Percentiles rank a stretch among this genome's conserved stretches.
Evolutionary conservation across 2,888 invertebrate genomes (phyloP).

Genomic region (Xanthorhoe spadicearia): DNA sequence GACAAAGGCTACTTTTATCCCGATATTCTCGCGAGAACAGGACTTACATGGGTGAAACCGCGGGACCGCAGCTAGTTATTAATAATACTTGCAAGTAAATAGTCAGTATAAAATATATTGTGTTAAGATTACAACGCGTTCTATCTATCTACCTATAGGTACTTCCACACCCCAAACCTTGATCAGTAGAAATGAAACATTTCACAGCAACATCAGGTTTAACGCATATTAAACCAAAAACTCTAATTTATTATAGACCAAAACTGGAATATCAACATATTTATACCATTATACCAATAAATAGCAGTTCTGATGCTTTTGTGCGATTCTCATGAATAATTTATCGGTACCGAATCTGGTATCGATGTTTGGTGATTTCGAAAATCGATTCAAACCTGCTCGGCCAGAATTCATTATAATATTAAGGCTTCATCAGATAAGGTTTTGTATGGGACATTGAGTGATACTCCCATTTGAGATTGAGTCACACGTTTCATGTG

Average conservation of each 20-base stretch:
- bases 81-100: too few relatives aligned
- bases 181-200: not conserved
- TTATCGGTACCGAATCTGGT: conserved; percentile 70
- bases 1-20: too few relatives aligned
- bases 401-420: conserved; percentile 52
- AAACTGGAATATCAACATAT: conserved; percentile 52
- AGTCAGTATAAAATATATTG: too few relatives aligned
- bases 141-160: not conserved
- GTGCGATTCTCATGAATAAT: conserved; percentile 76
- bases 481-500: conserved; percentile 37
- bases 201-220: conserved; percentile 7
- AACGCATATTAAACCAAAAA: conserved; percentile 12
- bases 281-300: conserved; percentile 61
- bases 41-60: too few relatives aligned
- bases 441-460: conserved; percentile 48
- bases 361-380: conserved; percentile 75
- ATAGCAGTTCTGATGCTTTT: conserved; percentile 70
- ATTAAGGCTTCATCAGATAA: conserved; percentile 42
- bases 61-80: too few relatives aligned
- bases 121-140: not conserved
- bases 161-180: not conserved
- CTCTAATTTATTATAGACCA: conserved; percentile 32
- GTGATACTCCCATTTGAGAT: conserved; percentile 42
- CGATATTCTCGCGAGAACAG: too few relatives aligned
- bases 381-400: conserved; percentile 70